A percentile compares a stretch with the other conserved stretches of the same genome.
These are phyloP conservation scores for Tachysurus vachellii DNA, from an alignment of 2,113 vertebrate genomes.

Conservation along the genomic window DNA sequence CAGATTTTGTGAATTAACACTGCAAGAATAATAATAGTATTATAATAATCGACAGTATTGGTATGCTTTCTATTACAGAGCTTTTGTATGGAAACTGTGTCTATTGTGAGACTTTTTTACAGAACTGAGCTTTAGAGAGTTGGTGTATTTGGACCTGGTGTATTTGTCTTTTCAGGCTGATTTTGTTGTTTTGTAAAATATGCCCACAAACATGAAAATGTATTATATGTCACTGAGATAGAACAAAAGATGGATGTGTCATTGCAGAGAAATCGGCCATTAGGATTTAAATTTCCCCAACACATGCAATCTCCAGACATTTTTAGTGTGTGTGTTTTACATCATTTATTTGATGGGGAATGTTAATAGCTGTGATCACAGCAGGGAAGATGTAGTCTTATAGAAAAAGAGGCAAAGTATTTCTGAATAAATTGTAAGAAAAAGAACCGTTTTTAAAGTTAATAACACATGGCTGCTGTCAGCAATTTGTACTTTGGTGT, in stretches of 20 bases:
- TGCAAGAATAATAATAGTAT: not conserved
- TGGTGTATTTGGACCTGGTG: not conserved
- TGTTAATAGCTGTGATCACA: not conserved
- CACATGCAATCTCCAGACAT: not conserved
- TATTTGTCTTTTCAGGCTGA: not conserved
- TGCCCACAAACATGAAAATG: not conserved
- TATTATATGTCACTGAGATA: not conserved
- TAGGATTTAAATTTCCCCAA: not conserved
- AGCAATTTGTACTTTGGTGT: slow-evolving; percentile 4
- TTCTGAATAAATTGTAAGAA: not conserved
- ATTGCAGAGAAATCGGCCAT: not conserved
- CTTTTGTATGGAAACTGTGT: not conserved
- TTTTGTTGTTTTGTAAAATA: not conserved
- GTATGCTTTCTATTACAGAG: not conserved
- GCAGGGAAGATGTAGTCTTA: not conserved
- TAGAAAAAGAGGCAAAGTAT: not conserved
- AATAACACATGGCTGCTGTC: not conserved
- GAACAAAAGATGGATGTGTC: not conserved
- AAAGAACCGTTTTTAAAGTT: not conserved
- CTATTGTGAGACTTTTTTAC: not conserved
- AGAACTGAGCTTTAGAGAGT: not conserved
- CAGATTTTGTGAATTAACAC: not conserved
- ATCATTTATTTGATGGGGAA: not conserved
- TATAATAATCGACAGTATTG: not conserved
- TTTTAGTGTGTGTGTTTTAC: not conserved